These are phyloP conservation scores for Knipowitschia caucasica DNA, from an alignment of 2,797 vertebrate genomes.

Conservation along the genomic window DNA sequence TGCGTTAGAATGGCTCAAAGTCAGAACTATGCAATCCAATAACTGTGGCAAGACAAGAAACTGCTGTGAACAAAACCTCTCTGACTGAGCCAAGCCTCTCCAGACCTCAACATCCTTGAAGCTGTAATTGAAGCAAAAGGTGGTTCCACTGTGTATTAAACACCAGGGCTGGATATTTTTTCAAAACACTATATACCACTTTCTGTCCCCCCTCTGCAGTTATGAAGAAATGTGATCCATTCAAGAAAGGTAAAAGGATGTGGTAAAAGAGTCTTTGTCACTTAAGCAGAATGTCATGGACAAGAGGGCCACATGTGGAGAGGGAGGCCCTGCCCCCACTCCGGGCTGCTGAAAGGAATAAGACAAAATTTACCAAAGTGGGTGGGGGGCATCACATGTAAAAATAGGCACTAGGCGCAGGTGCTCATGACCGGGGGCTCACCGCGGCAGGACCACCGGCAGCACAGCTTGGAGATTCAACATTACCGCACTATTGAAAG, in stretches of 20 bases:
- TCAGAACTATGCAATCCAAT: no score
- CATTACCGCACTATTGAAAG: slow-evolving; percentile 10
- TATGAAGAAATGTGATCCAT: slow-evolving; percentile 35
- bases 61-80: no score
- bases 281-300: slow-evolving; percentile 4
- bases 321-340: slow-evolving; percentile 54
- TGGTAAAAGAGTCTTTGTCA: slow-evolving; percentile 21
- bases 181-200: no score
- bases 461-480: slow-evolving; percentile 35
- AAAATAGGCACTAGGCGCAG: slow-evolving; percentile 40
- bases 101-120: no score
- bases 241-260: slow-evolving; percentile 4
- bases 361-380: slow-evolving; percentile 57
- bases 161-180: no score
- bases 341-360: slow-evolving; percentile 64
- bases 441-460: slow-evolving; percentile 44
- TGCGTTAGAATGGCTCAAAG: no score
- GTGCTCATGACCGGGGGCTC: slow-evolving; percentile 43
- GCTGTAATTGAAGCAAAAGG: no score
- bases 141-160: no score
- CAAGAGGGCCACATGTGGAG: slow-evolving; percentile 43
- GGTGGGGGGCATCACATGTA: slow-evolving; percentile 35
- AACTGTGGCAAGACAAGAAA: no score
- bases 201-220: slow-evolving; percentile 3
- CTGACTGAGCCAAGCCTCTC: no score